Base-by-base conservation (phyloP, 35 echinoderm and acorn worm genomes). In the Acanthaster planci region DNA sequence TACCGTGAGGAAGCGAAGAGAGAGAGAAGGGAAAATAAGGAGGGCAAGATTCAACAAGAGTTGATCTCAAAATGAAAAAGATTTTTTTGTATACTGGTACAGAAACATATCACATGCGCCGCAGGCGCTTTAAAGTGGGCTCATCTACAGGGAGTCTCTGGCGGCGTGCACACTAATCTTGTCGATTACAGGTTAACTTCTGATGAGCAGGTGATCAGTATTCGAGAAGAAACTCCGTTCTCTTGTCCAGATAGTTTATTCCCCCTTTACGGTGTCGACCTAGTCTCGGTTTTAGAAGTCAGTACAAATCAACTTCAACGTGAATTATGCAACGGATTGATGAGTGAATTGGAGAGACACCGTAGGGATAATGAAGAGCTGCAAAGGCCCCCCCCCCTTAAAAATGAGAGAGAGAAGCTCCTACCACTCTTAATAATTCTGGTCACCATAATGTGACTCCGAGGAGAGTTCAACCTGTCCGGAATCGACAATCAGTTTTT, bases 101-200 rank as follows among this genome's bases (percentile, higher is more conserved):
- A 26, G 7, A 72, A 72, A 72, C 26, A 72, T 27, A 72, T 34
- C 64, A 72, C 64, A 72, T 19, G 64, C 64, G 64, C 64, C 64
- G 64, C 64, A 34, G 64, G 64, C 30, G 23, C 19, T 72, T 72
- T 72, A 72, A 72, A 72, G 64, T 72, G 64, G 64, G 64, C 64
- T 72, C 30, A 72, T 72, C 64, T 26, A 29, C 42, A 34, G 26
- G 22, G 34, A 36, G 30, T 72, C 64, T 26, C 64, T 26, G 34
- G 64, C 64, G 64, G 23, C 26, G 14, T 34, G 26, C 21, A 72
- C 26, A n/a, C 7, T 26, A 27, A 19, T 72, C 22, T 34, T 34
- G 64, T 72, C 19, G 56, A 59, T 59, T 59, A 59, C 56, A 59
- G 56, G 56, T 59, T n/a, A 59, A 59, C 27, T 59, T 26, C 18